These are phyloP conservation scores for Tinea trinotella DNA, from an alignment of 2,888 invertebrate genomes.

Conservation along the genomic window DNA sequence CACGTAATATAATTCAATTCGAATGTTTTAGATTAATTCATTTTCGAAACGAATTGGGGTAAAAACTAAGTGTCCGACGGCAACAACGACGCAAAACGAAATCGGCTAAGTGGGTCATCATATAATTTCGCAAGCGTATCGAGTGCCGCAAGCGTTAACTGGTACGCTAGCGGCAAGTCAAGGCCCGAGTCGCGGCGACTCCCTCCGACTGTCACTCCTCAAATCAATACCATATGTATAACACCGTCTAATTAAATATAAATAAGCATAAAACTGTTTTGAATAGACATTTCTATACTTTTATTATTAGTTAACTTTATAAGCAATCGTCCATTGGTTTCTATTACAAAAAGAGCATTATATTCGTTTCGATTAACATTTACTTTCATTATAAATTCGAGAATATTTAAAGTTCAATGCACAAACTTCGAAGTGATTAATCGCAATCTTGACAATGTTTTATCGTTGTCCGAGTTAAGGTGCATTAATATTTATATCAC, in stretches of 20 bases:
- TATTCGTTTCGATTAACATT: background rate
- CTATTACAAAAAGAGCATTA: background rate
- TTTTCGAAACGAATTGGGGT: slow-evolving; percentile 46
- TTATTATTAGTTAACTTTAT: background rate
- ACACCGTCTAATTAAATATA: slow-evolving; percentile 8
- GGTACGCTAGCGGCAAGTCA: slow-evolving; percentile 59
- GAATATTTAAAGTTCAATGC: slow-evolving; percentile 1
- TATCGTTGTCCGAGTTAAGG: background rate
- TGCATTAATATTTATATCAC: background rate
- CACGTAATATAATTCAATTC: slow-evolving; percentile 2
- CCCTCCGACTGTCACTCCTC: slow-evolving; percentile 24
- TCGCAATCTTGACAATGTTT: slow-evolving; percentile 6
- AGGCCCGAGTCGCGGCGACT: slow-evolving; percentile 47
- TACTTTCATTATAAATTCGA: slow-evolving; percentile 3
- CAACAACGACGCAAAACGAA: slow-evolving; percentile 55
- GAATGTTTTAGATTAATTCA: background rate
- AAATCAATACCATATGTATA: slow-evolving; percentile 6
- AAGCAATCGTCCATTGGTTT: too few species aligned
- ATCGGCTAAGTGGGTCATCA: slow-evolving; percentile 66
- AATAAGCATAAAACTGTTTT: too few species aligned
- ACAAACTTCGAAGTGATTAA: background rate
- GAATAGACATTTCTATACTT: too few species aligned
- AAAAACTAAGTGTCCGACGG: slow-evolving; percentile 43
- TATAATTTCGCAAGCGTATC: slow-evolving; percentile 68
- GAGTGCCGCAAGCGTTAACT: slow-evolving; percentile 67